A percentile compares a stretch with the other conserved stretches of the same genome.
Evolutionary conservation across 2,888 invertebrate species (phyloP).

Genomic region (Trichacis sp.): DNA sequence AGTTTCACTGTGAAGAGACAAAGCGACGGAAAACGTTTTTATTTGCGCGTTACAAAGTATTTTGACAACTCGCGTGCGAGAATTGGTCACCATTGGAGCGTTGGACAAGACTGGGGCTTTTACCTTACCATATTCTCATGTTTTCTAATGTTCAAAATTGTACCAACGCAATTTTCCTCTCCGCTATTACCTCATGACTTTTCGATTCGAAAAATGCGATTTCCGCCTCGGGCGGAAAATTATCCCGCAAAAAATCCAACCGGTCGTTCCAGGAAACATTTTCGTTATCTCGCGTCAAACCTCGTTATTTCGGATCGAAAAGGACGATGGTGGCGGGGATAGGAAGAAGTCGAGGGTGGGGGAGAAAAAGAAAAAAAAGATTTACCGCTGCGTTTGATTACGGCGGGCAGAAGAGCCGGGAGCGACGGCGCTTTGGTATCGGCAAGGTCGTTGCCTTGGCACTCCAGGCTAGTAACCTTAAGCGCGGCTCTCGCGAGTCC

Average conservation of each 20-base stretch:
- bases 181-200: no score
- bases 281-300: background rate
- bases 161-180: no score
- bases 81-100: no score
- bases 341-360: background rate
- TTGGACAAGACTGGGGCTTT: no score
- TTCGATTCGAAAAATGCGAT: background rate
- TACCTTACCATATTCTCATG: no score
- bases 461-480: conserved; percentile 49
- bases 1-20: no score
- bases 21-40: no score
- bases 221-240: background rate
- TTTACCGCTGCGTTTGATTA: background rate
- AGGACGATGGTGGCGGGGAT: no score
- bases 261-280: background rate
- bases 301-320: background rate
- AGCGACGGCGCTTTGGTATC: background rate
- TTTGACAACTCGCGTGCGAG: no score
- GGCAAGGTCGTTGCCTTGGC: conserved; percentile 48
- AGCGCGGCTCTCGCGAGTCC: conserved; percentile 15
- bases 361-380: conserved; percentile 1
- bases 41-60: no score
- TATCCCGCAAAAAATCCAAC: background rate
- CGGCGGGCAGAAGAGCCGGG: background rate
- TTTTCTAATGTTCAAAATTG: no score